phyloP scores from a whole-genome alignment of 2,113 vertebrate species.

The Phylloscopus whistleri region DNA sequence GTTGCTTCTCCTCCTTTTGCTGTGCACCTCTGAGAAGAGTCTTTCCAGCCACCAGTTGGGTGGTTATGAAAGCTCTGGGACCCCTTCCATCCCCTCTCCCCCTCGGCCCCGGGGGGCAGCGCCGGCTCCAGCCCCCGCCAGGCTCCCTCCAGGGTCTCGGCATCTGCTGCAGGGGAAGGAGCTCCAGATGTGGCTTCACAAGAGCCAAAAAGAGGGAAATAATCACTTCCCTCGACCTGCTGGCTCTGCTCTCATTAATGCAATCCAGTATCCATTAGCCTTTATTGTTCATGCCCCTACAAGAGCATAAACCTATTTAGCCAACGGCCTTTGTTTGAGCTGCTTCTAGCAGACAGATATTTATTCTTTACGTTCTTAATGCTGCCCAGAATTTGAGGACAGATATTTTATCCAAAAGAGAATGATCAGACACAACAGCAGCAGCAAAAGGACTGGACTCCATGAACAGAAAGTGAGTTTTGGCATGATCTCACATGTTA shows the following conservation, averaged over 20 bases:
- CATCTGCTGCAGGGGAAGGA: neutral
- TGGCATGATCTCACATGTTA: neutral
- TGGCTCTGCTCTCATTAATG: constrained; percentile 48
- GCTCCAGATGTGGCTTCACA: constrained; percentile 45
- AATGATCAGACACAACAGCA: neutral
- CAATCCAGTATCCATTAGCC: constrained; percentile 39
- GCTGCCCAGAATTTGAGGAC: neutral
- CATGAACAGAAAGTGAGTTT: constrained; percentile 36
- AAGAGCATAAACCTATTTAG: constrained; percentile 13
- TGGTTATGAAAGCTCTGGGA: neutral
- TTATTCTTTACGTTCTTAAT: neutral
- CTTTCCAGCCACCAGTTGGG: neutral
- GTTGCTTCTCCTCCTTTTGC: neutral
- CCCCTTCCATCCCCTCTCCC: neutral
- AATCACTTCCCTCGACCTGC: constrained; percentile 60
- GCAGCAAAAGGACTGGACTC: neutral
- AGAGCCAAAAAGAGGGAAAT: constrained; percentile 35
- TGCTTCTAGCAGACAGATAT: neutral
- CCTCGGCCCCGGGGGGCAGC: accelerated
- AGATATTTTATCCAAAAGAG: neutral
- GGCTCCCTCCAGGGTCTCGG: neutral
- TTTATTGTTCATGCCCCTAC: constrained; percentile 6
- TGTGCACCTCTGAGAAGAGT: neutral
- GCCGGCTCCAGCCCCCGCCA: neutral
- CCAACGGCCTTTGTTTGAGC: neutral